phyloP scores from a whole-genome alignment of 2,888 invertebrate genomes.

The Cantharis lateralis region DNA sequence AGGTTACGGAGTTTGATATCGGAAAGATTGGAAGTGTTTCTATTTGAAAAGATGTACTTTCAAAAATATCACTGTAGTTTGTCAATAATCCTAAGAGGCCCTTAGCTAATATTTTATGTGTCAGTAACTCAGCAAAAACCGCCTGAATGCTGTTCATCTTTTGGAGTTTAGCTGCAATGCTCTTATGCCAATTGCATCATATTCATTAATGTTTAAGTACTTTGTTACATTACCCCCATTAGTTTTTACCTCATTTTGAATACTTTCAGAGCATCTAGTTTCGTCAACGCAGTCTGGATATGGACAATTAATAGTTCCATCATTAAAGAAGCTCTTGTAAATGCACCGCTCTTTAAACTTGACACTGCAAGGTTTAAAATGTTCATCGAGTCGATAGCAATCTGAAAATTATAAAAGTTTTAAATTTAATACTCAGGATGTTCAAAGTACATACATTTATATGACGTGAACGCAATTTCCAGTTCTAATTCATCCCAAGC shows the following conservation, averaged over 20 bases:
- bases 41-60: no score
- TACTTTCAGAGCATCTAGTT: slow-evolving; percentile 46
- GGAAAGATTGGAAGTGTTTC: no score
- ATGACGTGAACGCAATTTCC: slow-evolving; percentile 57
- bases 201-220: no score
- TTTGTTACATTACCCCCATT: background rate
- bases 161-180: no score
- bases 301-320: slow-evolving; percentile 57
- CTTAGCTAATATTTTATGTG: no score
- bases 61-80: no score
- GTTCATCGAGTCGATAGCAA: background rate
- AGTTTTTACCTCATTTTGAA: slow-evolving; percentile 4
- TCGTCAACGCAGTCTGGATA: slow-evolving; percentile 57
- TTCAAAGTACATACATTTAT: slow-evolving; percentile 47
- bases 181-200: no score
- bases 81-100: no score
- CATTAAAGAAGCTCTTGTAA: slow-evolving; percentile 54
- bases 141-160: no score
- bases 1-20: no score
- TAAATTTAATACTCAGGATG: background rate
- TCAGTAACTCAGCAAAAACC: no score
- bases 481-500: slow-evolving; percentile 48
- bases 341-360: slow-evolving; percentile 49
- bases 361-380: slow-evolving; percentile 39
- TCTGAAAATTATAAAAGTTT: background rate